Conservation (phyloP, 2,797 vertebrate species). For the Scyliorhinus canicula region DNA sequence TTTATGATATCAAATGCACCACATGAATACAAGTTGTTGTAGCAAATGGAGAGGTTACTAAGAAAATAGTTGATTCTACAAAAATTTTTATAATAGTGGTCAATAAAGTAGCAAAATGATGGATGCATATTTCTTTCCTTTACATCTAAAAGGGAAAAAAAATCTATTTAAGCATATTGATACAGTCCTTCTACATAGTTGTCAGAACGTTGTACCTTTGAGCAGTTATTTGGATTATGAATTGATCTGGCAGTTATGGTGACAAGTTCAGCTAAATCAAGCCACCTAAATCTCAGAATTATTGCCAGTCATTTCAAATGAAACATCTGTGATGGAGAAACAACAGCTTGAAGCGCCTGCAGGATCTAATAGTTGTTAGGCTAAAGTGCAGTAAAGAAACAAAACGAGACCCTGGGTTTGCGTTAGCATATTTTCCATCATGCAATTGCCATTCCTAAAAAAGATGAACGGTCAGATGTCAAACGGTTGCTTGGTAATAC, state of each 20-base stretch:
- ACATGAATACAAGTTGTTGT: background rate
- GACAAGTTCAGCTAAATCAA: background rate
- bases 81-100: no score
- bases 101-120: background rate
- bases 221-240: background rate
- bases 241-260: background rate
- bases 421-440: background rate
- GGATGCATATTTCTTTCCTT: background rate
- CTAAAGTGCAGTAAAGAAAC: conserved; percentile 29
- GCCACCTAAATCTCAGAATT: conserved; percentile 19
- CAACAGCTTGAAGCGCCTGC: conserved; percentile 15
- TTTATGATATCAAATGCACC: background rate
- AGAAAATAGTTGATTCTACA: background rate
- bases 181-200: background rate
- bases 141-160: background rate
- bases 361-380: background rate
- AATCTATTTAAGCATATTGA: background rate
- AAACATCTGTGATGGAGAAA: conserved; percentile 35
- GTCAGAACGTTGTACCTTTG: background rate
- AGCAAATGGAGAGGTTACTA: background rate
- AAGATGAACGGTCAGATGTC: background rate
- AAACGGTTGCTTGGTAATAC: background rate
- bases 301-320: conserved; percentile 19
- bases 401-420: background rate
- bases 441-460: conserved; percentile 9